Evolutionary conservation across 1,140 invertebrate species (phyloP).

Genomic region (Paralvinella palmiformis): DNA sequence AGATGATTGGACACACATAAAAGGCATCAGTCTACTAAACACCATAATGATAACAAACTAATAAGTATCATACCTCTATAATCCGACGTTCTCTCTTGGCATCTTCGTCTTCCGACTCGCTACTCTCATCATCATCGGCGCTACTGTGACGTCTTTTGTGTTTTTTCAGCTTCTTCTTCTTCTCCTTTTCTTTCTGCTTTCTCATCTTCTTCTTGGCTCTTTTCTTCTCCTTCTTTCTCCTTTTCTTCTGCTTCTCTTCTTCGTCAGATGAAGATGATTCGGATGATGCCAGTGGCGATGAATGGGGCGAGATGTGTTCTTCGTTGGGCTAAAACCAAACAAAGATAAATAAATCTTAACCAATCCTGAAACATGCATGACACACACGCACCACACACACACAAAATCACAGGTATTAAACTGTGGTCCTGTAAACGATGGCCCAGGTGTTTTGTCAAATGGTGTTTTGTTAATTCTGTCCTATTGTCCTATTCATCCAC

Average conservation of each 20-base stretch:
- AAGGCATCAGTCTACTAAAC: too few relatives aligned
- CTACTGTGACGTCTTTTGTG: conserved; percentile 21
- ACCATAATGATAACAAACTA: too few relatives aligned
- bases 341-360: too few relatives aligned
- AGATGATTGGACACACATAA: too few relatives aligned
- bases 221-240: conserved; percentile 51
- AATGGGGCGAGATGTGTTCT: neutral
- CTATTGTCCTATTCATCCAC: too few relatives aligned
- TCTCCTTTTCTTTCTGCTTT: conserved; percentile 5
- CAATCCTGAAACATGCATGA: too few relatives aligned
- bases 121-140: conserved; percentile 24
- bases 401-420: too few relatives aligned
- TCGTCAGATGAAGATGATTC: conserved; percentile 44
- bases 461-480: too few relatives aligned
- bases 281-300: neutral
- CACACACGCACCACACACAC: too few relatives aligned
- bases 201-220: conserved; percentile 47
- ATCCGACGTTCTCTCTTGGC: conserved; percentile 40
- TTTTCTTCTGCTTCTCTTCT: conserved; percentile 57
- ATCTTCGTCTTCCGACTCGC: conserved; percentile 43
- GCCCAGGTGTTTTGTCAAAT: too few relatives aligned
- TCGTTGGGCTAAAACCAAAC: neutral
- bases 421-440: too few relatives aligned
- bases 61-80: conserved; percentile 40
- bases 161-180: conserved; percentile 13